phyloP scores from a whole-genome alignment of 2,888 invertebrate genomes.

The Euplagia quadripunctaria region DNA sequence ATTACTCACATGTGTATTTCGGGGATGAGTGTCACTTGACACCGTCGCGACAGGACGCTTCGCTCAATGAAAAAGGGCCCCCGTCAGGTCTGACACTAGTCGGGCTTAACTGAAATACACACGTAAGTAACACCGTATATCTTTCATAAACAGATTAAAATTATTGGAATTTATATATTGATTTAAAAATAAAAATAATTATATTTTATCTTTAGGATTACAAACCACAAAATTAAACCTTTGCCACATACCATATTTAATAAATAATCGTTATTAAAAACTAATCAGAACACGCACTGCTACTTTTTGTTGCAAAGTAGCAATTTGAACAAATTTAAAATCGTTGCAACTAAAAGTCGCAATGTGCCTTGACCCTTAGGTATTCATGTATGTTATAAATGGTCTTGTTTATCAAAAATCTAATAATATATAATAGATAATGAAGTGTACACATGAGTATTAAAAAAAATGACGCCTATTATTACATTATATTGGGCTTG shows the following conservation, averaged over 20 bases:
- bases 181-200: neutral
- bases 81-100: too few species aligned
- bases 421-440: neutral
- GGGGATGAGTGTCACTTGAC: too few species aligned
- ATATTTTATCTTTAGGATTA: slow-evolving; percentile 5
- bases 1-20: too few species aligned
- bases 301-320: neutral
- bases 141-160: neutral
- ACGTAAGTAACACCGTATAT: too few species aligned
- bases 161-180: neutral
- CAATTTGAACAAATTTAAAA: neutral
- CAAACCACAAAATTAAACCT: neutral
- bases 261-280: neutral
- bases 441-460: slow-evolving; percentile 21
- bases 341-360: neutral
- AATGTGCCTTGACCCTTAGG: slow-evolving; percentile 13
- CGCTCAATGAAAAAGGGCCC: too few species aligned
- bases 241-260: neutral
- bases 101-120: too few species aligned
- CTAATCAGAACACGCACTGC: neutral
- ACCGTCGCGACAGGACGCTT: too few species aligned
- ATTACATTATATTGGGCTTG: slow-evolving; percentile 39
- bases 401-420: slow-evolving; percentile 27
- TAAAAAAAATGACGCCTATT: slow-evolving; percentile 27
- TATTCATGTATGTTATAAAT: slow-evolving; percentile 17